phyloP scores from a whole-genome alignment of 2,113 vertebrate genomes.

The Echinops telfairi region DNA sequence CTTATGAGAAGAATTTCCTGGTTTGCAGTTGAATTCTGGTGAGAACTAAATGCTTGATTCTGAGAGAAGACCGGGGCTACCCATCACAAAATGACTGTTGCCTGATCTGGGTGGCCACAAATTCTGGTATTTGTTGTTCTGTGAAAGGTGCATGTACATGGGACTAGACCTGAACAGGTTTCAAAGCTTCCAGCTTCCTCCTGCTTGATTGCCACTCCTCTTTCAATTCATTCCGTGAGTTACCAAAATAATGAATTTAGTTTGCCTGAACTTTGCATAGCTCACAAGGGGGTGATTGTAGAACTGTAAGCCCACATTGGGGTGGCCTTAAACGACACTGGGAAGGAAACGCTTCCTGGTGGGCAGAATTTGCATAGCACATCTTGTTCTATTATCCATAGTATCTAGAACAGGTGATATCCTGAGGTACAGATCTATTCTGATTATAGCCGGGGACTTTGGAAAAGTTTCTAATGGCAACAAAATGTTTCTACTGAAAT shows the following conservation, averaged over 20 bases:
- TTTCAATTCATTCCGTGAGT: not conserved
- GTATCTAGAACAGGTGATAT: not conserved
- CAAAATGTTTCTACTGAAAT: conserved; percentile 22
- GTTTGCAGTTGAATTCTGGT: not conserved
- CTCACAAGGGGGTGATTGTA: not conserved
- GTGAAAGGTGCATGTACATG: not conserved
- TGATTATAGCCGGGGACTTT: conserved; percentile 27
- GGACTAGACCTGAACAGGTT: not conserved
- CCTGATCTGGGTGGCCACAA: not conserved
- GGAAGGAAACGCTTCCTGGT: not conserved
- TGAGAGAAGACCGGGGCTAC: conserved; percentile 10
- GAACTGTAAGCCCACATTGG: not conserved
- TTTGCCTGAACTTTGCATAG: not conserved
- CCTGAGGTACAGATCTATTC: not conserved
- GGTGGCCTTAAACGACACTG: not conserved
- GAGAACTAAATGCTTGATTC: not conserved
- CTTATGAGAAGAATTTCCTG: conserved; percentile 37
- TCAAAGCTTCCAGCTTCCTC: conserved; percentile 12
- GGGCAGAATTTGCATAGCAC: not conserved
- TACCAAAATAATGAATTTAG: not conserved
- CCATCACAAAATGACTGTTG: conserved; percentile 1
- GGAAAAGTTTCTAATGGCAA: conserved; percentile 41
- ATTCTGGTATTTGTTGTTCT: not conserved
- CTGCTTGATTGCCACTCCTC: not conserved
- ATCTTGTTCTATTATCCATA: not conserved